phyloP scores from a whole-genome alignment of 2,113 vertebrate species.

The Sinocyclocheilus anophthalmus region DNA sequence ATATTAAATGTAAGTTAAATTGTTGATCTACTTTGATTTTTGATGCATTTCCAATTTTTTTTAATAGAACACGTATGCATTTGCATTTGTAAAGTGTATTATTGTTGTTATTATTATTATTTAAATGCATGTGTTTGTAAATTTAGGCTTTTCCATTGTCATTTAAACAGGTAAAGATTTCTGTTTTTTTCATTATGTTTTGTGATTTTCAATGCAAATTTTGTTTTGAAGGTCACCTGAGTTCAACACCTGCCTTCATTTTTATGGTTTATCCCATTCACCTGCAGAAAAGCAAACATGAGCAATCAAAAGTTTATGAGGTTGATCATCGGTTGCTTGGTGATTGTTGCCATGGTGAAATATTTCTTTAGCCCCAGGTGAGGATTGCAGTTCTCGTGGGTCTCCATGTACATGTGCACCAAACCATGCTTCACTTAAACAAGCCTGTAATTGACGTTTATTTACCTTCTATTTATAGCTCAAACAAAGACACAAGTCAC shows the following conservation, averaged over 20 bases:
- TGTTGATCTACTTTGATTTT: not conserved
- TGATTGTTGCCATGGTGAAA: slow-evolving; percentile 66
- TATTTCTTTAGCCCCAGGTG: slow-evolving; percentile 69
- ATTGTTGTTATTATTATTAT: not conserved
- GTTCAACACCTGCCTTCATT: not conserved
- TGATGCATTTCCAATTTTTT: not conserved
- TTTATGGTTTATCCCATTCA: not conserved
- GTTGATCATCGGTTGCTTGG: slow-evolving; percentile 61
- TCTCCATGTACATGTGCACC: not conserved
- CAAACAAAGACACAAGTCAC: not conserved
- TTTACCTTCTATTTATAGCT: slow-evolving; percentile 3
- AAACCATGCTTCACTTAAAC: not conserved
- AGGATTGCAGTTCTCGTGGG: slow-evolving; percentile 31
- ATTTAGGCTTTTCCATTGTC: no score
- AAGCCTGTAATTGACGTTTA: not conserved
- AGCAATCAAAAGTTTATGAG: slow-evolving; percentile 54
- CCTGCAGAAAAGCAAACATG: slow-evolving; percentile 22
- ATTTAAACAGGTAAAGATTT: not conserved
- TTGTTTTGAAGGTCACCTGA: not conserved
- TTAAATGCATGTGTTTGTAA: not conserved
- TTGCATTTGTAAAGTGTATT: not conserved
- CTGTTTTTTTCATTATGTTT: not conserved
- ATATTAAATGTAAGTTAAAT: not conserved
- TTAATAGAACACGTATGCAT: not conserved
- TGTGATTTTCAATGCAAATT: not conserved